Evolutionary conservation across 2,888 invertebrate species (phyloP).

Genomic region (Orthosia incerta): DNA sequence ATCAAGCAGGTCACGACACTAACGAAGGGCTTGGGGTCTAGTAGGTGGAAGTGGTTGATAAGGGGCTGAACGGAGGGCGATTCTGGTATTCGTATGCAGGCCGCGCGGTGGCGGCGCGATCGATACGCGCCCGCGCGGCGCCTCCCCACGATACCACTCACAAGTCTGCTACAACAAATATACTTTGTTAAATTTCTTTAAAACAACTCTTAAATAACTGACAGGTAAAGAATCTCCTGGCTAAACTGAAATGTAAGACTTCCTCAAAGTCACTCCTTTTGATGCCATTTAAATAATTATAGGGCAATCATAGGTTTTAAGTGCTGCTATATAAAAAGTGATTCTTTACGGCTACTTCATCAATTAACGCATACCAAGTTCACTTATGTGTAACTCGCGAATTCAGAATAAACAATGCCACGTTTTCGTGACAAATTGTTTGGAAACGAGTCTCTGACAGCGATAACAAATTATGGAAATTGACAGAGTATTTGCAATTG

Average conservation of each 20-base stretch:
- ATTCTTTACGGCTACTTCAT: conserved; percentile 73
- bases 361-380: conserved; percentile 49
- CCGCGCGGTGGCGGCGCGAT: conserved; percentile 86
- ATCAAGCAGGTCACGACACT: conserved; percentile 82
- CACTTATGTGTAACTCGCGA: conserved; percentile 10
- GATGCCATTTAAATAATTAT: conserved; percentile 15
- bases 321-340: conserved; percentile 52
- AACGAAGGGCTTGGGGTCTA: conserved; percentile 83
- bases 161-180: conserved; percentile 83
- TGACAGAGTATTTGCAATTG: conserved; percentile 63
- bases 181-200: conserved; percentile 79
- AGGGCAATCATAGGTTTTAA: conserved; percentile 7
- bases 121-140: conserved; percentile 90
- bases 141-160: conserved; percentile 80
- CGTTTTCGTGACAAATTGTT: conserved; percentile 22
- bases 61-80: conserved; percentile 86
- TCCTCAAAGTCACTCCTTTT: background rate
- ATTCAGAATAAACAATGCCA: conserved; percentile 22
- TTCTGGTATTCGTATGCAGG: conserved; percentile 90
- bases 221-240: conserved; percentile 3
- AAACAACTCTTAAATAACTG: conserved; percentile 49
- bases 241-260: conserved; percentile 6
- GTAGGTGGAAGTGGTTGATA: conserved; percentile 84
- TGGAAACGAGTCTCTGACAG: conserved; percentile 25
- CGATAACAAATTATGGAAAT: conserved; percentile 43